A percentile compares a stretch with the other conserved stretches of the same genome.
phyloP scores from a whole-genome alignment of 2,888 invertebrate genomes.

The Luperina nickerlii region DNA sequence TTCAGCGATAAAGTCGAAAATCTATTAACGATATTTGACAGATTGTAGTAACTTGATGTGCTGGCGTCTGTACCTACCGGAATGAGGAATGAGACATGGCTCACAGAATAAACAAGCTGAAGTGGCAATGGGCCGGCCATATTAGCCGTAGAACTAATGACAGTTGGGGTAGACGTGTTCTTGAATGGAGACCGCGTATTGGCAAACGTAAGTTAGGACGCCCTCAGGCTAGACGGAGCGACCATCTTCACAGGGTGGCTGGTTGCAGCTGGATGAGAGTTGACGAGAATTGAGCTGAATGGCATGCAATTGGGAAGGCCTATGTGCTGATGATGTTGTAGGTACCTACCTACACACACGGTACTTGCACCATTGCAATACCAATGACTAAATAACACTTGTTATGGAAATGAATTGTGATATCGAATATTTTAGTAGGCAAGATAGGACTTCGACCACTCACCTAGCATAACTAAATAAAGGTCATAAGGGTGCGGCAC shows the following conservation, averaged over 20 bases:
- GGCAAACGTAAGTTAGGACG: not conserved
- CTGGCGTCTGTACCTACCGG: not conserved
- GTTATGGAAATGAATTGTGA: constrained; percentile 8
- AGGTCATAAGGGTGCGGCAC: constrained; percentile 26
- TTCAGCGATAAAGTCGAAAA: no score
- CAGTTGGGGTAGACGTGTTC: not conserved
- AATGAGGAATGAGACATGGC: not conserved
- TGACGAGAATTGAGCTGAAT: not conserved
- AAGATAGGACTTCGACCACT: constrained; percentile 4
- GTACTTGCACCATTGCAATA: not conserved
- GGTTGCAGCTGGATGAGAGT: not conserved
- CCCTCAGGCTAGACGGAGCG: not conserved
- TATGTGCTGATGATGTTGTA: not conserved
- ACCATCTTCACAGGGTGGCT: not conserved
- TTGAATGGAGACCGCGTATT: not conserved
- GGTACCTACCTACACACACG: not conserved
- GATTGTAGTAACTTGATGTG: no score
- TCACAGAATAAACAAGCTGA: no score
- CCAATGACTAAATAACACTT: not conserved
- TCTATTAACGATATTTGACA: no score
- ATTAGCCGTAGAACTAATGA: not conserved
- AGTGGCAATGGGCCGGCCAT: not conserved
- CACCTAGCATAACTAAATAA: constrained; percentile 28
- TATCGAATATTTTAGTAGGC: not conserved
- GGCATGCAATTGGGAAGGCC: not conserved